phyloP scores from a whole-genome alignment of 2,113 vertebrate species.

The Strix uralensis region DNA sequence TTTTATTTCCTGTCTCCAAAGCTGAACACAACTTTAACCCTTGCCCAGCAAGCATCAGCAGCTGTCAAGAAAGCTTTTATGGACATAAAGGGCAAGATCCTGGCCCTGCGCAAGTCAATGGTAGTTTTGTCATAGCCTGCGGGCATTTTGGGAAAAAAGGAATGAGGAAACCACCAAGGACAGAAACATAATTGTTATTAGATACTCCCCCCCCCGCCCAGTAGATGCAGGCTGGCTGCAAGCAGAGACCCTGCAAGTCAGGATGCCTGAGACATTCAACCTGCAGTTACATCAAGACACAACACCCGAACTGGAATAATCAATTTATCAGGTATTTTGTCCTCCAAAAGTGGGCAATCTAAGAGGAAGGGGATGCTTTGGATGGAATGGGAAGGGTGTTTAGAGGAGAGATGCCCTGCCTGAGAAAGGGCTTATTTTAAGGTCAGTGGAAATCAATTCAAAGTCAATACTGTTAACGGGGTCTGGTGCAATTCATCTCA shows the following conservation, averaged over 20 bases:
- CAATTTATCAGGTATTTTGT: neutral
- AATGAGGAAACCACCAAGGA: slow-evolving; percentile 17
- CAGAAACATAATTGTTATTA: neutral
- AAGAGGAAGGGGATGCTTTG: neutral
- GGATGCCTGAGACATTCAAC: neutral
- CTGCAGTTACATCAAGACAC: rapidly evolving
- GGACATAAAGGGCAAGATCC: neutral
- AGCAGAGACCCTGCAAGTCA: neutral
- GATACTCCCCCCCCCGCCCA: neutral
- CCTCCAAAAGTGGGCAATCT: neutral
- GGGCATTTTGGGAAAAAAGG: neutral
- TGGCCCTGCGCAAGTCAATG: neutral
- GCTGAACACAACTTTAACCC: slow-evolving; percentile 64
- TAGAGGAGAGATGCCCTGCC: neutral
- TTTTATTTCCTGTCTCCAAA: slow-evolving; percentile 55
- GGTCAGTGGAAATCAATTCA: neutral
- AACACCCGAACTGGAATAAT: too few species aligned
- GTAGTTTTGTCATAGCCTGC: neutral
- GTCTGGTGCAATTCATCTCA: neutral
- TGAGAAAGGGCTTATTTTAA: neutral
- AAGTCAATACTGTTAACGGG: rapidly evolving
- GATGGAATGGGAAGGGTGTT: neutral
- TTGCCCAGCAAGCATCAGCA: slow-evolving; percentile 60
- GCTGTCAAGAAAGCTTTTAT: slow-evolving; percentile 66
- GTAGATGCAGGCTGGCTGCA: neutral